Base-by-base conservation (phyloP, 30 jellyfish, hydroid and myxozoan genomes). In the Aurelia aurita region DNA sequence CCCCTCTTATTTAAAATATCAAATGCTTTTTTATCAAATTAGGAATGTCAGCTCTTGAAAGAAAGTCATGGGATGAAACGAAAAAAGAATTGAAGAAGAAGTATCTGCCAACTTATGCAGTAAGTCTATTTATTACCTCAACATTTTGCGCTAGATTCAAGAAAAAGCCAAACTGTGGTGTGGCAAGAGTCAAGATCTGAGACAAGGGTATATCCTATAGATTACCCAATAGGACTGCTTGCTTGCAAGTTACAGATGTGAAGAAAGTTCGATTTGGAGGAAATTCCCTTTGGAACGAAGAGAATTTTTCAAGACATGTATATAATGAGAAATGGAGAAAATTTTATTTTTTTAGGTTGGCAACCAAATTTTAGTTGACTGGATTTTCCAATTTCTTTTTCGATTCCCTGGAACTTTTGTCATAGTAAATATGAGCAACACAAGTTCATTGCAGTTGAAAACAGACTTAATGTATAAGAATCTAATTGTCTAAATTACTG, bases 1-100 rank as follows among this genome's bases (percentile, higher is more conserved):
- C 28, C 25, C 27, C 3, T 3, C 23, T 26, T 3, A 1, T 29
- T 19, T 3, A 2, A 13, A 44, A 13, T 69, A 4, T 15, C 21
- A 69, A 34, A 10, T 18, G 5, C 9, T 9, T 12, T 8, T 60
- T n/a, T 21, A 31, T 45, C 82, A 26, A 18, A 57, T 5, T 14
- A 88, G 96, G 86, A 0, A 78, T 88, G 86, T 88, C 96, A 71
- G n/a, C 63, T 0, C 82, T 88, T 25, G 96, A 88, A 79, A 74
- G 96, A 29, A 88, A 79, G 54, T 23, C 69, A 31, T 74, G 83
- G 88, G 47, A 69, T 3, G 90, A 79, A 49, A 69, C 86, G 22
- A 68, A 47, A 29, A 58, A 82, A 4, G 96, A 74, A 20, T 57
- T 88, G 3, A 58, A 64, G 18, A 78, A 79, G 55, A 88, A 88